phyloP scores from a whole-genome alignment of 2,888 invertebrate genomes.

The Cephus rjabovi region DNA sequence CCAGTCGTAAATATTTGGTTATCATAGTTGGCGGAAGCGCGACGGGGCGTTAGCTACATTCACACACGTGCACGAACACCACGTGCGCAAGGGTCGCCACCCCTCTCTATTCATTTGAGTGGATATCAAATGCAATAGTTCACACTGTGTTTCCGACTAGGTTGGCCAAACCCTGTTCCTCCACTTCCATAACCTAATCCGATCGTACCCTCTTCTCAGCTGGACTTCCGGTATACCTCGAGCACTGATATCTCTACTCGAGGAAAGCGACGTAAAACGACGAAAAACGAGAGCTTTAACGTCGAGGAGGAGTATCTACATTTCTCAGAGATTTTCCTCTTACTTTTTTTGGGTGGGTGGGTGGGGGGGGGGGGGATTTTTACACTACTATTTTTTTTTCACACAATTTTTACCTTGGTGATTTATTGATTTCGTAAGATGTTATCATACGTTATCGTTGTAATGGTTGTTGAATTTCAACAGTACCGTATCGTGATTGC shows the following conservation, averaged over 20 bases:
- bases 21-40: constrained; percentile 60
- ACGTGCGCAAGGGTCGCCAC: background rate
- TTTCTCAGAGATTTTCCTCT: background rate
- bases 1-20: constrained; percentile 63
- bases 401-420: background rate
- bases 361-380: background rate
- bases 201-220: background rate
- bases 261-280: background rate
- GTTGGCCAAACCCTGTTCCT: background rate
- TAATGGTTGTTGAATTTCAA: background rate
- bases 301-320: background rate
- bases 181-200: background rate
- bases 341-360: too few species aligned
- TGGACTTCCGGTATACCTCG: background rate
- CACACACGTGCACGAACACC: constrained; percentile 27
- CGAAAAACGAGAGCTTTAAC: background rate
- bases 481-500: too few species aligned
- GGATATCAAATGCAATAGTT: constrained; percentile 64
- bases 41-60: constrained; percentile 54
- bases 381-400: background rate
- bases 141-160: constrained; percentile 28
- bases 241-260: background rate
- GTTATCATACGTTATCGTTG: background rate
- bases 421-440: background rate
- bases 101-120: constrained; percentile 55